Evolutionary conservation across 2,888 invertebrate species (phyloP).

Genomic region (Yponomeuta plumbellus): DNA sequence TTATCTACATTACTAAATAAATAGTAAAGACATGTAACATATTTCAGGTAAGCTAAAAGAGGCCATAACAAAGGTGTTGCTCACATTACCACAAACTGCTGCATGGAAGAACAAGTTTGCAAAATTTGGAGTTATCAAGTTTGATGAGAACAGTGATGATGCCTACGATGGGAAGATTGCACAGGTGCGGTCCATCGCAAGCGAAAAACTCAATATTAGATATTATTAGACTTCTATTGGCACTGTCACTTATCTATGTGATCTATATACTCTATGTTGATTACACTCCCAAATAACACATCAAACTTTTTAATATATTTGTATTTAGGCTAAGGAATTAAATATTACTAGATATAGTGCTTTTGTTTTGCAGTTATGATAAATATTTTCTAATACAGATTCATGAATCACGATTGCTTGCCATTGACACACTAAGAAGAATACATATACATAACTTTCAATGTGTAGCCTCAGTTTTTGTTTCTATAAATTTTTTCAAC

Average conservation of each 20-base stretch:
- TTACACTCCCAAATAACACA: slow-evolving; percentile 49
- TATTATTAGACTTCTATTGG: slow-evolving; percentile 69
- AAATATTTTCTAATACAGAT: not conserved
- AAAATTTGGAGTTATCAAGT: slow-evolving; percentile 69
- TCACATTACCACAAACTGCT: slow-evolving; percentile 49
- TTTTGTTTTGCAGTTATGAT: slow-evolving; percentile 16
- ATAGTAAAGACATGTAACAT: not conserved
- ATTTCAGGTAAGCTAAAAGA: slow-evolving; percentile 59
- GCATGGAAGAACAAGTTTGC: slow-evolving; percentile 62
- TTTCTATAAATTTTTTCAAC: slow-evolving; percentile 36
- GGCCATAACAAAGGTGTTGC: slow-evolving; percentile 54
- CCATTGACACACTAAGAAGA: too few species aligned
- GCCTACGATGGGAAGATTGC: slow-evolving; percentile 68
- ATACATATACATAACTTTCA: not conserved
- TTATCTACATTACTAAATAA: not conserved
- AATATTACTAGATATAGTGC: not conserved
- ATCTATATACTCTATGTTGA: slow-evolving; percentile 65
- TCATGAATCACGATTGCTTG: too few species aligned
- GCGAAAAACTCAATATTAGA: slow-evolving; percentile 68
- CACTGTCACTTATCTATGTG: slow-evolving; percentile 56
- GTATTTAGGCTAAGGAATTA: slow-evolving; percentile 7
- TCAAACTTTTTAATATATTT: slow-evolving; percentile 22
- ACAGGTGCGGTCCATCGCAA: slow-evolving; percentile 68
- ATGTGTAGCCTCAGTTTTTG: slow-evolving; percentile 9
- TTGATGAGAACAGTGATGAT: slow-evolving; percentile 58